These are phyloP conservation scores for Colletes collaris DNA, from an alignment of 2,888 invertebrate species.

Conservation along the genomic window DNA sequence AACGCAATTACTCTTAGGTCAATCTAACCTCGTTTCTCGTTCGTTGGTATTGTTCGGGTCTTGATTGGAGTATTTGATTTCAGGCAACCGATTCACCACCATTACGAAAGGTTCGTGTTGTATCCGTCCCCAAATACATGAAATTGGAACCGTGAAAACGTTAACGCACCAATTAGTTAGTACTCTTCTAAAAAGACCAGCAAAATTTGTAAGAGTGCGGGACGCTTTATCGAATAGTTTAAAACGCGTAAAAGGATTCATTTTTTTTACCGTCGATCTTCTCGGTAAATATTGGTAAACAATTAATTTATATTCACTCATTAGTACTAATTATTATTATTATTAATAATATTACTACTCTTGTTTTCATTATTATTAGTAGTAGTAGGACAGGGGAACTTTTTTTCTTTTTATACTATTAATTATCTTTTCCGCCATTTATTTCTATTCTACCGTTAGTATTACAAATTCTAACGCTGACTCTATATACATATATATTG, in stretches of 20 bases:
- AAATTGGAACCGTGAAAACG: slow-evolving; percentile 72
- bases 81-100: slow-evolving; percentile 46
- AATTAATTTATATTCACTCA: slow-evolving; percentile 69
- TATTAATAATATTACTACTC: slow-evolving; percentile 34
- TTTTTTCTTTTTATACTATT: slow-evolving; percentile 63
- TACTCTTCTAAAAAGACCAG: slow-evolving; percentile 75
- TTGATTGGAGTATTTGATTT: slow-evolving; percentile 5
- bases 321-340: slow-evolving; percentile 55
- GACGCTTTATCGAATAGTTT: slow-evolving; percentile 79
- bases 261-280: slow-evolving; percentile 52
- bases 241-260: slow-evolving; percentile 66
- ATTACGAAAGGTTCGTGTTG: slow-evolving; percentile 78
- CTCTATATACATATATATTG: slow-evolving; percentile 30
- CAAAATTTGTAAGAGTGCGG: slow-evolving; percentile 79
- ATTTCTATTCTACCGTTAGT: slow-evolving; percentile 45
- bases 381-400: slow-evolving; percentile 67
- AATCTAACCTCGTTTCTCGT: too few relatives aligned
- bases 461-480: slow-evolving; percentile 38
- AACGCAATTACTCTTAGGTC: too few relatives aligned
- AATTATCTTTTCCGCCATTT: slow-evolving; percentile 58
- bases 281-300: slow-evolving; percentile 55
- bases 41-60: too few relatives aligned
- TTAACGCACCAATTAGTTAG: slow-evolving; percentile 69
- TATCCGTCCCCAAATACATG: slow-evolving; percentile 81
- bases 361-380: slow-evolving; percentile 38